Base-by-base conservation (phyloP, 2,797 vertebrate species). In the Sebastes kiyomatsui region DNA sequence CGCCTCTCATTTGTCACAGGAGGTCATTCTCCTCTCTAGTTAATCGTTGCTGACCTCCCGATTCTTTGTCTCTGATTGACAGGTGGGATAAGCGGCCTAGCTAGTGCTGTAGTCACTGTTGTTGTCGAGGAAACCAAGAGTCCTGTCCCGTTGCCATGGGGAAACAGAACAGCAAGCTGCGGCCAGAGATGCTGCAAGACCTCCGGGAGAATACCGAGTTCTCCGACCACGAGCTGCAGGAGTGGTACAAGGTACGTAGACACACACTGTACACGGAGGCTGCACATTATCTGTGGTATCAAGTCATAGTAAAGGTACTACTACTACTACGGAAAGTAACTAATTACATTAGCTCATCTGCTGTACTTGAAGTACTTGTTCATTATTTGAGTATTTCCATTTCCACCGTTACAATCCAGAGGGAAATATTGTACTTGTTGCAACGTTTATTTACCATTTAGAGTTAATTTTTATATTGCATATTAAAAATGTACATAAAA, bases 161-260 rank as follows among this genome's bases (percentile, higher is more conserved):
- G 88, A 97, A 97, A 89, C 96, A 97, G 89, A 97, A 97, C 95
- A 97, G 96, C 94, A 97, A 97, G 85, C 94, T 97, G 76, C 93
- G 96, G 84, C 96, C 96, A 12, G 96, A 97, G 95, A 94, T 96
- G 94, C 94, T 97, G 83, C 95, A 96, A 90, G 96, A 97, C 92
- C 94, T 97, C 72, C 92, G 96, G 80, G 96, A 97, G 92, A 97
- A 96, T 82, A 97, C 96, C 0, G 96, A 97, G 92, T 97, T 97
- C 93, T 96, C 96, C 0, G 96, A 97, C 88, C 96, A 96, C 4
- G 96, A 97, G 90, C 91, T 97, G 80, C 96, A 97, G 93, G 96
- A 97, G 89, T 97, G 96, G 96, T 97, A 97, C 90, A 97, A 96
- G 95, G 96, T 96, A 74, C 10, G 60, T 2, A 20, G 10, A 42